Percentiles rank a stretch among this genome's conserved stretches.
Evolutionary conservation across 2,797 vertebrate genomes (phyloP).

Genomic region (Mallotus villosus): DNA sequence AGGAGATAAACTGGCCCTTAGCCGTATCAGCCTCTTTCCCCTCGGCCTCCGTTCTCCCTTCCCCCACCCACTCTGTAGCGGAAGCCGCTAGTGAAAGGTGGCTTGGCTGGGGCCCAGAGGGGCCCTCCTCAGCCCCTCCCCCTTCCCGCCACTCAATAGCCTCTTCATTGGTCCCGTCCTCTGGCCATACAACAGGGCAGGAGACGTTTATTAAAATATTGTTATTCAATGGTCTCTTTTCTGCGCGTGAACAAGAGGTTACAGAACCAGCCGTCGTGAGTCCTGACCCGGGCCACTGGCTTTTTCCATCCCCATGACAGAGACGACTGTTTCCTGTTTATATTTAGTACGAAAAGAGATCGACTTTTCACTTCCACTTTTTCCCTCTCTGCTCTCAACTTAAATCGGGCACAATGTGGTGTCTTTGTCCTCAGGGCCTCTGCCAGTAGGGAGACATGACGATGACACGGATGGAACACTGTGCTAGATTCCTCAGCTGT

Average conservation of each 20-base stretch:
- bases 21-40: constrained; percentile 73
- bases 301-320: constrained; percentile 94
- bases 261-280: constrained; percentile 85
- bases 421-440: constrained; percentile 64
- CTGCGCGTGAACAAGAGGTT: constrained; percentile 82
- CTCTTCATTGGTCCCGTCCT: constrained; percentile 74
- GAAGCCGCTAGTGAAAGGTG: constrained; percentile 88
- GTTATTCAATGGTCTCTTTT: constrained; percentile 96
- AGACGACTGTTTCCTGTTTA: constrained; percentile 86
- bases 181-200: constrained; percentile 73
- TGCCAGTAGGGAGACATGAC: constrained; percentile 37
- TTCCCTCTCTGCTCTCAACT: constrained; percentile 60
- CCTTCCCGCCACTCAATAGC: constrained; percentile 78
- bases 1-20: constrained; percentile 79
- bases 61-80: constrained; percentile 58
- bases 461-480: constrained; percentile 56
- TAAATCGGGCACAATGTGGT: constrained; percentile 74
- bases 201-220: constrained; percentile 85
- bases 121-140: constrained; percentile 76
- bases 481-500: constrained; percentile 52
- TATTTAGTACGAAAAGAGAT: constrained; percentile 81
- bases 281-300: constrained; percentile 88
- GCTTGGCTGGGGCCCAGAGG: constrained; percentile 71
- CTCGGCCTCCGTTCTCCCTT: constrained; percentile 21
- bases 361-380: constrained; percentile 70